Percentiles rank a stretch among this genome's conserved stretches.
Conservation (phyloP, 2,888 invertebrate species). For the Vannuccia rotundouncinata region DNA sequence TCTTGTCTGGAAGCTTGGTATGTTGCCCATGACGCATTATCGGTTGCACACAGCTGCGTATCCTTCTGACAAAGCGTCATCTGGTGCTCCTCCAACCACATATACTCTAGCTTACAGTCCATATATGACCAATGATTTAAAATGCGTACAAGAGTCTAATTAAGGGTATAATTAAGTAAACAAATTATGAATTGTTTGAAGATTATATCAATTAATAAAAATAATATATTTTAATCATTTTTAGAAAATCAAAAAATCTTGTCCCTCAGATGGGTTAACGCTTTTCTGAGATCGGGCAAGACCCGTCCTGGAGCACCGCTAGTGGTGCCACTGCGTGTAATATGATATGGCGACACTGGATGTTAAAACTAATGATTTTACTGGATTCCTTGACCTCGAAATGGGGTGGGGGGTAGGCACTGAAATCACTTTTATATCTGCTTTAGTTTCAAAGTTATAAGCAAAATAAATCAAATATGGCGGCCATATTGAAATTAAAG, state of each 20-base stretch:
- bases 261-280: too few species aligned
- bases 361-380: slow-evolving; percentile 15
- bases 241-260: too few species aligned
- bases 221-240: too few species aligned
- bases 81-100: slow-evolving; percentile 23
- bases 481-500: slow-evolving; percentile 20
- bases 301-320: neutral
- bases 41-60: neutral
- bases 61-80: neutral
- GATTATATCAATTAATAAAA: too few species aligned
- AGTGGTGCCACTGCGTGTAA: neutral
- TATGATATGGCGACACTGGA: neutral
- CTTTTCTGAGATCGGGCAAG: slow-evolving; percentile 9
- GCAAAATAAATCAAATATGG: slow-evolving; percentile 16
- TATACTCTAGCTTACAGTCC: neutral
- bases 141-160: too few species aligned
- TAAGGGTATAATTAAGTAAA: too few species aligned
- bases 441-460: slow-evolving; percentile 17
- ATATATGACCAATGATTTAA: too few species aligned
- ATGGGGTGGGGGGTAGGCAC: neutral
- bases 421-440: slow-evolving; percentile 15
- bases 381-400: slow-evolving; percentile 21
- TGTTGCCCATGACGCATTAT: slow-evolving; percentile 39
- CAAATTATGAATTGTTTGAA: too few species aligned
- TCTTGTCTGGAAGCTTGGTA: slow-evolving; percentile 38